Conservation (phyloP, 2,113 vertebrate genomes). For the Calidris pugnax region DNA sequence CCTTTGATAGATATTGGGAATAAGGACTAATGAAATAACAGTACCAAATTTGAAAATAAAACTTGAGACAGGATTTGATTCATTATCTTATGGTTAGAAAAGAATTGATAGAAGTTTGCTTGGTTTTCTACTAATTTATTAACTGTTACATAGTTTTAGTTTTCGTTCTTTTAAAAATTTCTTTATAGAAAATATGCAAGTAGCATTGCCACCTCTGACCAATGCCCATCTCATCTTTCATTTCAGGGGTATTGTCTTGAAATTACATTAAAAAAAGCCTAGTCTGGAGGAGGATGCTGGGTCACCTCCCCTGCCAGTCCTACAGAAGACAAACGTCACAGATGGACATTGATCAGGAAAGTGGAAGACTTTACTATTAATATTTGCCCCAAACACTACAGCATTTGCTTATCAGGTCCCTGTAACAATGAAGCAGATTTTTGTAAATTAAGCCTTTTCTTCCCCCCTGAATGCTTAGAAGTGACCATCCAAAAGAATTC, state of each 20-base stretch:
- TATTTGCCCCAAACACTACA: background rate
- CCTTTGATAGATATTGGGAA: background rate
- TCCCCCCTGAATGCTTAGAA: background rate
- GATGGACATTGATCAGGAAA: background rate
- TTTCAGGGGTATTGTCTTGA: background rate
- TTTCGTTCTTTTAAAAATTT: too few relatives aligned
- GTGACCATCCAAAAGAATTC: background rate
- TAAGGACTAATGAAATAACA: background rate
- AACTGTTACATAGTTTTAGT: background rate
- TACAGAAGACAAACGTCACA: background rate
- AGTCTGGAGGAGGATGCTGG: background rate
- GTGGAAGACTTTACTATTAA: background rate
- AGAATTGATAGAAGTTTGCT: background rate
- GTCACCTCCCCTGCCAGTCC: background rate
- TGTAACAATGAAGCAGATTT: accelerated
- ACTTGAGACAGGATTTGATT: background rate
- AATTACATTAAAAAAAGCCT: background rate
- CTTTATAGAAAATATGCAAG: background rate
- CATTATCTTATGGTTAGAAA: background rate
- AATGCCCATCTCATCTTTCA: background rate
- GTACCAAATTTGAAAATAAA: background rate
- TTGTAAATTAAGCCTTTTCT: background rate
- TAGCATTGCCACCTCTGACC: background rate
- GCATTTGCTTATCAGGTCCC: background rate
- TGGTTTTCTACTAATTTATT: background rate